Evolutionary conservation across 2,797 vertebrate species (phyloP).

Genomic region (Anniella stebbinsi): DNA sequence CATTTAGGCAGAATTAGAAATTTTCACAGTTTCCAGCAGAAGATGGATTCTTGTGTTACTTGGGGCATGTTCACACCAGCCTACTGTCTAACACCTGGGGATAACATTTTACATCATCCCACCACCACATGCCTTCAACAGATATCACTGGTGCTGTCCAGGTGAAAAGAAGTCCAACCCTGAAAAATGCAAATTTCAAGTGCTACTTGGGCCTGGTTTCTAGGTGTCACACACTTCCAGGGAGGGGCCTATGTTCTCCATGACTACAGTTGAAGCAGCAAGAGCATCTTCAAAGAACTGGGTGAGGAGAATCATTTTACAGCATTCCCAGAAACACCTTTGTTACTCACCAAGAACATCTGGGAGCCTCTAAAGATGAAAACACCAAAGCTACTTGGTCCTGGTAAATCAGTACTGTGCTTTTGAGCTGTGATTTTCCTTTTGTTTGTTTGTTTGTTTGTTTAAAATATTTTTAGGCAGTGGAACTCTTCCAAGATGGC

Average conservation of each 20-base stretch:
- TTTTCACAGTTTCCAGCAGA: conserved; percentile 8
- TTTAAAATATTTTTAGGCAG: too few species aligned
- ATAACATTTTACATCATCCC: not conserved
- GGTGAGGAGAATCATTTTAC: not conserved
- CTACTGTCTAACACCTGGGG: not conserved
- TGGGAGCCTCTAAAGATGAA: too few species aligned
- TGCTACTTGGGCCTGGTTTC: not conserved
- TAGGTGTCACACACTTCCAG: not conserved
- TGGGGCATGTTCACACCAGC: not conserved
- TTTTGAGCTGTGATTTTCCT: not conserved
- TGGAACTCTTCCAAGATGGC: too few species aligned
- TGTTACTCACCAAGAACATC: too few species aligned
- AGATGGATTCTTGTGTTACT: not conserved
- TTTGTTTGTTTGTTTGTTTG: too few species aligned
- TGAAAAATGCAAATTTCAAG: not conserved
- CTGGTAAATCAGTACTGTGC: not conserved
- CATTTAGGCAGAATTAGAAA: conserved; percentile 1
- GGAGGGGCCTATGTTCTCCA: not conserved
- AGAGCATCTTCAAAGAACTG: not conserved
- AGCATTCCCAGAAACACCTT: not conserved
- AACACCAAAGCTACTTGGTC: not conserved
- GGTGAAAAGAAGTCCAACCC: not conserved
- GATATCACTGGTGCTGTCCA: not conserved
- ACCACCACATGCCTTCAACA: not conserved
- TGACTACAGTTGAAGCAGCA: not conserved